Conservation (phyloP, 2,888 invertebrate genomes). For the Lepetodrilus schrolli region DNA sequence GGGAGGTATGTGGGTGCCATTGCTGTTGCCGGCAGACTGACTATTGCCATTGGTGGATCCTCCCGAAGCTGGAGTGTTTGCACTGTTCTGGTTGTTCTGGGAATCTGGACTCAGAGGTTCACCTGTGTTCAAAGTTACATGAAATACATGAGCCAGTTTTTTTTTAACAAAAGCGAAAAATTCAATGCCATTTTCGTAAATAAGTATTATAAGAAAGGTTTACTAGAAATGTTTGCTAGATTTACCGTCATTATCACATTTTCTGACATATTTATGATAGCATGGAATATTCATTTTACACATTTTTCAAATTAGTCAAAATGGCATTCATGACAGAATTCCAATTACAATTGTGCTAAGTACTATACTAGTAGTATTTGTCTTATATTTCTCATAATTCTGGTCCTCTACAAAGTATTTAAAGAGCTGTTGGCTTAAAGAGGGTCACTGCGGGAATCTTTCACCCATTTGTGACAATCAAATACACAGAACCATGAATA, state of each 20-base stretch:
- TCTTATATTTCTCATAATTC: too few relatives aligned
- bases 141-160: background rate
- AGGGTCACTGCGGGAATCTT: too few relatives aligned
- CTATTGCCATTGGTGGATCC: conserved; percentile 59
- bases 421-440: too few relatives aligned
- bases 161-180: background rate
- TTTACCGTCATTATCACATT: background rate
- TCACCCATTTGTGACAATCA: too few relatives aligned
- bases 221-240: background rate
- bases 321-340: too few relatives aligned
- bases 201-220: background rate
- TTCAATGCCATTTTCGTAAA: background rate
- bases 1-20: conserved; percentile 47
- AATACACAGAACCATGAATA: too few relatives aligned
- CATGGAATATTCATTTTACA: too few relatives aligned
- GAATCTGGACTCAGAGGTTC: conserved; percentile 61
- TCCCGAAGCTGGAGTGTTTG: conserved; percentile 48
- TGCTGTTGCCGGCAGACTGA: conserved; percentile 45
- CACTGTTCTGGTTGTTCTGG: conserved; percentile 59
- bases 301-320: too few relatives aligned
- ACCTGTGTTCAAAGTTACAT: conserved; percentile 33
- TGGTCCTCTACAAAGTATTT: too few relatives aligned
- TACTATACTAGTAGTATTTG: too few relatives aligned
- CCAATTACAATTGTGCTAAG: too few relatives aligned
- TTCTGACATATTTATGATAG: too few relatives aligned